Percentiles rank a stretch among this genome's conserved stretches.
Conservation (phyloP, 2,113 vertebrate species). For the Heliornis fulica region DNA sequence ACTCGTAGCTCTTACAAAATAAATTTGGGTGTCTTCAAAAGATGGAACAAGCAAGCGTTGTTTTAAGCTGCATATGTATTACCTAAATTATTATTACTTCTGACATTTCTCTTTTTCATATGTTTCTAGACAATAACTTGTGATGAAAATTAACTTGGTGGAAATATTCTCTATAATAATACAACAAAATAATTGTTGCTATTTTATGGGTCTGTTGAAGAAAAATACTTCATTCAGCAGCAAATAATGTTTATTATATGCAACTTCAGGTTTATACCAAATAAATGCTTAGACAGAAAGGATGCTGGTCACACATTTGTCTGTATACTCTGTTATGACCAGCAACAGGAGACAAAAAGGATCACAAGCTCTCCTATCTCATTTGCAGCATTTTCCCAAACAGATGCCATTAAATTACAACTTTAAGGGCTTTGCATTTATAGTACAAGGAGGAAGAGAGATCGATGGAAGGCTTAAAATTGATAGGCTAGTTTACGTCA, state of each 20-base stretch:
- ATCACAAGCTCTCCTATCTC: neutral
- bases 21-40: neutral
- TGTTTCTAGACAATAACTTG: neutral
- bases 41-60: neutral
- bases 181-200: neutral
- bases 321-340: neutral
- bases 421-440: neutral
- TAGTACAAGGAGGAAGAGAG: neutral
- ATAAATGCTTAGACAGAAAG: neutral
- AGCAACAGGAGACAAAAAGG: neutral
- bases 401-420: neutral
- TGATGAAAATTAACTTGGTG: neutral
- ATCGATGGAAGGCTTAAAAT: neutral
- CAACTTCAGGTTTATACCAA: neutral
- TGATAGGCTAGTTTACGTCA: neutral
- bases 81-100: neutral
- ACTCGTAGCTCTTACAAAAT: neutral
- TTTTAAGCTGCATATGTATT: neutral
- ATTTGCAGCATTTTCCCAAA: neutral
- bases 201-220: neutral
- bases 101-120: neutral
- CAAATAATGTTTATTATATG: neutral
- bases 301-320: neutral
- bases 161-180: neutral
- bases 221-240: neutral